Base-by-base conservation (phyloP, 2,888 invertebrate species). In the Monopis laevigella region DNA sequence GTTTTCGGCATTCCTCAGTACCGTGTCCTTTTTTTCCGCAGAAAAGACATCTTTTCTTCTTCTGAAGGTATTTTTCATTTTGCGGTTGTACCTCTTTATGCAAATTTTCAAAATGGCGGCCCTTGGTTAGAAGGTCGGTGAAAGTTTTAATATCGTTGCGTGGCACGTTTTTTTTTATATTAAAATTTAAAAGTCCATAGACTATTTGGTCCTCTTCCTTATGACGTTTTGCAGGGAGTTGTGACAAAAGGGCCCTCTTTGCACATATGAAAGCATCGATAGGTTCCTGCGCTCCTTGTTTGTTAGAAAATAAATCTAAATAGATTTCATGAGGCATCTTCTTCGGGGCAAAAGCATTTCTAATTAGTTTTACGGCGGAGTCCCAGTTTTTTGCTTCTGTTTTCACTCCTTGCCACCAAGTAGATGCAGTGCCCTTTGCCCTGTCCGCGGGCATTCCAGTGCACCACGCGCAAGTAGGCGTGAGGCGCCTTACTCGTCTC, bases 151-250 rank as follows among this genome's bases (percentile, higher is more conserved):
- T 41, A 4, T 43, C 41, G 2, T 19, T 11, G 5, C 27, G 24
- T 29, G n/a, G n/a, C n/a, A n/a, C n/a, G n/a, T 41, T 39, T 32
- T 36, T 43, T 16, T 35, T 43, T 12, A 46, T 7, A 14, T 42
- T 30, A 2, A 40, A 30, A 39, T 45, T 44, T 2, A 45, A 26
- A 11, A 49, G 35, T 2, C 49, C 49, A 38, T 45, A 50, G 2
- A 51, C 36, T n/a, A 50, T 8, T 40, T 50, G 46, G n/a, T 45
- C 45, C 7, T 42, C 46, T 39, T 49, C 50, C 24, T 46, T 45
- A 19, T 45, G 44, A 10, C 45, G 28, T 13, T 43, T 39, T 6
- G 24, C 8, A n/a, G 50, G 48, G 19, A 49, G 30, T 34, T 45
- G 41, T 11, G 46, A 42, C 7, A 51, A 11, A n/a, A 49, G 17